Percentiles rank a stretch among this genome's conserved stretches.
Conservation (phyloP, 2,888 invertebrate genomes). For the Philhelius pedissequus region DNA sequence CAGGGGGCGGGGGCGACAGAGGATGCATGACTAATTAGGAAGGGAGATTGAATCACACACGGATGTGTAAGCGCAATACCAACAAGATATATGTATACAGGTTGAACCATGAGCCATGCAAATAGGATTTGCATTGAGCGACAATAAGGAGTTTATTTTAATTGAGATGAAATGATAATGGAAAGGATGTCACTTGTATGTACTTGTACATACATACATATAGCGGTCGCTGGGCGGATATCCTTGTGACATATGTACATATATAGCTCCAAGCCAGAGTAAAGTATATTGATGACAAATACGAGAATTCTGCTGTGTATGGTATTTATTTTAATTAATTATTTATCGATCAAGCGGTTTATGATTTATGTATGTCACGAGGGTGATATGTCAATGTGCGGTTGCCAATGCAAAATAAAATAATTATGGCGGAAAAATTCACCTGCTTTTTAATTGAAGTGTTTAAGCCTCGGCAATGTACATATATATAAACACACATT, state of each 20-base stretch:
- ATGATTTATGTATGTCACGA: constrained; percentile 61
- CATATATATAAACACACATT: too few species aligned
- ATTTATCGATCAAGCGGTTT: constrained; percentile 53
- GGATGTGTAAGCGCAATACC: background rate
- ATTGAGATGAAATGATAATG: constrained; percentile 56
- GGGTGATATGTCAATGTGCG: constrained; percentile 35
- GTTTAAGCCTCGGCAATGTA: background rate
- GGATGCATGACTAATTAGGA: constrained; percentile 41
- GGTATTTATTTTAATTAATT: constrained; percentile 59
- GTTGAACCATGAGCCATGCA: constrained; percentile 14
- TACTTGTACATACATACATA: too few species aligned
- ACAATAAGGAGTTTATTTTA: constrained; percentile 48
- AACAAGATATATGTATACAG: constrained; percentile 8
- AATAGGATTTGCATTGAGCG: constrained; percentile 15
- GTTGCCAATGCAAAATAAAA: constrained; percentile 40
- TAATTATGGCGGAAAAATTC: background rate
- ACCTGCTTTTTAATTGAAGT: background rate
- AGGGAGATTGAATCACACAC: constrained; percentile 27
- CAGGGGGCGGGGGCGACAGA: background rate
- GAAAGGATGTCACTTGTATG: constrained; percentile 21
- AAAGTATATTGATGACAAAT: constrained; percentile 17
- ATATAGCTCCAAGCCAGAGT: background rate
- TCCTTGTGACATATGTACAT: background rate
- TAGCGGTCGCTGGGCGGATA: background rate
- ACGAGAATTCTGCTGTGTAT: constrained; percentile 37